Evolutionary conservation across 2,888 invertebrate genomes (phyloP).

Genomic region (Lapara coniferarum): DNA sequence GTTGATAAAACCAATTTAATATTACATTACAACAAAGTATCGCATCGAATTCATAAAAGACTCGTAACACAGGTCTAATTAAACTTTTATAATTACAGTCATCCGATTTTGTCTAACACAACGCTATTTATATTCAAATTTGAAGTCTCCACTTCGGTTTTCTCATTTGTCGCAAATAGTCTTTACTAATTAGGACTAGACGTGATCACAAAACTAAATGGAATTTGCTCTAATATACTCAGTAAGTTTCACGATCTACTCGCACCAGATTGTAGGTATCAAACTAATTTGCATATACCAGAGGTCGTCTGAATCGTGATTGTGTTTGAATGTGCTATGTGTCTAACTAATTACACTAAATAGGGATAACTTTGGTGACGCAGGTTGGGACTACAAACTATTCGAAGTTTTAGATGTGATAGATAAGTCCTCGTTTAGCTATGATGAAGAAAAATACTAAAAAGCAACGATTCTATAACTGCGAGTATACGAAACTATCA

Average conservation of each 20-base stretch:
- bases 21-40: background rate
- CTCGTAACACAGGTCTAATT: background rate
- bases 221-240: constrained; percentile 25
- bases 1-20: no score
- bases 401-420: background rate
- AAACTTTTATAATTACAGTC: constrained; percentile 7
- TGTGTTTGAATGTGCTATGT: constrained; percentile 7
- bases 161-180: constrained; percentile 36
- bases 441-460: no score
- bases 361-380: background rate
- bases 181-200: constrained; percentile 41
- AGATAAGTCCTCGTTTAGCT: no score
- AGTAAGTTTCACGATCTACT: constrained; percentile 3
- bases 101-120: constrained; percentile 11
- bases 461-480: no score
- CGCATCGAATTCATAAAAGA: background rate
- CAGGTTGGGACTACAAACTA: background rate
- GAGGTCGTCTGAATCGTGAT: constrained; percentile 10
- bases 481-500: no score
- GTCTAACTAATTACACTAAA: constrained; percentile 9
- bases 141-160: constrained; percentile 10
- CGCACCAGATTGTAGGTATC: constrained; percentile 22
- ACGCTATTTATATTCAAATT: constrained; percentile 24
- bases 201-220: constrained; percentile 44
- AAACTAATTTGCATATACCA: constrained; percentile 33